These are phyloP conservation scores for Chesias legatella DNA, from an alignment of 2,888 invertebrate genomes.

Conservation along the genomic window DNA sequence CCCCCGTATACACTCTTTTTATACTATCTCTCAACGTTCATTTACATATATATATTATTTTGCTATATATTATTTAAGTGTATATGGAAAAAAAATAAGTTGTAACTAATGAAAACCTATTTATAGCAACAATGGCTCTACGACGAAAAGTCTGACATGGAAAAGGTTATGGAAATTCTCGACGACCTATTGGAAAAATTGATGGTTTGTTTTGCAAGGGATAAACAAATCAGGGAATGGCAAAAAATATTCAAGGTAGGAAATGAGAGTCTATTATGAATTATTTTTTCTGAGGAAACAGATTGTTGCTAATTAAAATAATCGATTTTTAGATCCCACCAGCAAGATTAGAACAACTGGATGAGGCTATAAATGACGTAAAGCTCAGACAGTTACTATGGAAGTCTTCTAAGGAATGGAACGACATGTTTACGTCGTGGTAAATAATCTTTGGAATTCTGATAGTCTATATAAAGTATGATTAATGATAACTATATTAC, in stretches of 20 bases:
- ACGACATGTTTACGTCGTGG: conserved; percentile 84
- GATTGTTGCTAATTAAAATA: neutral
- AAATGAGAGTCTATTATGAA: conserved; percentile 1
- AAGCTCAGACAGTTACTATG: conserved; percentile 89
- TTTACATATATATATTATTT: too few relatives aligned
- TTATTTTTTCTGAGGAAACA: neutral
- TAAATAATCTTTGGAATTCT: too few relatives aligned
- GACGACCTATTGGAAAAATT: conserved; percentile 83
- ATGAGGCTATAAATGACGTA: conserved; percentile 89
- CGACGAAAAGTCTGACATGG: conserved; percentile 85
- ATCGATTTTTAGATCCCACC: conserved; percentile 85
- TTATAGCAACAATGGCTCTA: conserved; percentile 87
- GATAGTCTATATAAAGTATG: too few relatives aligned
- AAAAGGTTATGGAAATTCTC: conserved; percentile 83
- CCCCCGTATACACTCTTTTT: too few relatives aligned
- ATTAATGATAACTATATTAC: too few relatives aligned
- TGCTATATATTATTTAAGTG: neutral
- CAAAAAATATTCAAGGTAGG: conserved; percentile 91
- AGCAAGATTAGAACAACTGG: conserved; percentile 89
- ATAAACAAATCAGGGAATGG: conserved; percentile 87
- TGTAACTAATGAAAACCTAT: conserved; percentile 1
- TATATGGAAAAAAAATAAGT: too few relatives aligned
- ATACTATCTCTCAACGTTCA: too few relatives aligned
- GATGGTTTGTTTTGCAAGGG: conserved; percentile 82
- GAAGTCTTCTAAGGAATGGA: conserved; percentile 89